A percentile compares a stretch with the other conserved stretches of the same genome.
phyloP scores from a whole-genome alignment of 2,888 invertebrate species.

The Unio delphinus region DNA sequence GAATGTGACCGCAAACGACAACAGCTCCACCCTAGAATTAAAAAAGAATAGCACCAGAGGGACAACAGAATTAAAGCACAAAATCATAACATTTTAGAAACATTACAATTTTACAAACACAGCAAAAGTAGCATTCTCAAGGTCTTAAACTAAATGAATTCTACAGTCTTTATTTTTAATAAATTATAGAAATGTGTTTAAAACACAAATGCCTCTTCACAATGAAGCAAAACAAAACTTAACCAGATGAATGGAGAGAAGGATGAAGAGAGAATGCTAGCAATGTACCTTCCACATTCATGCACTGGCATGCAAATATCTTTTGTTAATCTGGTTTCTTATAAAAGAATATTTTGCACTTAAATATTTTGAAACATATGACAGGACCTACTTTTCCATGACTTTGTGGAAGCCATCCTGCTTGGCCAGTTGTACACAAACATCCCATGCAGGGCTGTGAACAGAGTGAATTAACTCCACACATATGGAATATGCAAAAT shows the following conservation, averaged over 20 bases:
- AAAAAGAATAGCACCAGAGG: background rate
- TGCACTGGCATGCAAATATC: background rate
- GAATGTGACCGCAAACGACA: conserved; percentile 73
- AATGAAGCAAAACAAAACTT: background rate
- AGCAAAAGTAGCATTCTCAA: too few relatives aligned
- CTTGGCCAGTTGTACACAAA: conserved; percentile 74
- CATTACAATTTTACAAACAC: too few relatives aligned
- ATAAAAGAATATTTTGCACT: too few relatives aligned
- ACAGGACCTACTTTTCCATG: conserved; percentile 62
- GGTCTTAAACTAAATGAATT: too few relatives aligned
- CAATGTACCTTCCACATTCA: background rate
- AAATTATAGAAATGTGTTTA: too few relatives aligned
- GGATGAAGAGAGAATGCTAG: background rate
- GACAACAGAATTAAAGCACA: background rate
- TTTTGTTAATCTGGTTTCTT: background rate
- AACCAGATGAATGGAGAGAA: background rate
- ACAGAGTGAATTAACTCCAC: conserved; percentile 73
- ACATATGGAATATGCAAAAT: conserved; percentile 73
- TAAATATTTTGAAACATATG: background rate
- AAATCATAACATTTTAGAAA: background rate
- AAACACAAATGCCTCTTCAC: background rate
- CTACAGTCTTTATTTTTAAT: too few relatives aligned
- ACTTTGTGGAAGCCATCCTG: conserved; percentile 73
- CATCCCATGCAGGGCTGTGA: conserved; percentile 75
- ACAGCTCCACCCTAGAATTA: conserved; percentile 64